phyloP scores from a whole-genome alignment of 2,797 vertebrate species.

The Enteromius treurensis region DNA sequence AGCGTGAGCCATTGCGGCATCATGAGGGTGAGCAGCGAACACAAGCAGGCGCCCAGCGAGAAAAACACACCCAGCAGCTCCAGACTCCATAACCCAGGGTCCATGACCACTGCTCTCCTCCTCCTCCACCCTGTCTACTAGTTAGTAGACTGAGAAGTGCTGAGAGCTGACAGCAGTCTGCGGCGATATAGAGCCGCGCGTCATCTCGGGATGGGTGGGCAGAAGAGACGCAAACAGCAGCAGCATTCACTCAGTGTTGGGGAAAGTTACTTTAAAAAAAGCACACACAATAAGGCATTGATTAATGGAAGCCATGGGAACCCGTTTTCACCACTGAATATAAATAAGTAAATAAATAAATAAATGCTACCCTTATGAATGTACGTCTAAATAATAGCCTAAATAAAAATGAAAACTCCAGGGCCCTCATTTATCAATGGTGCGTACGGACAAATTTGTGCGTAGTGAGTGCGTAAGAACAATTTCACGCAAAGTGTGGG shows the following conservation, averaged over 20 bases:
- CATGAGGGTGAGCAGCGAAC: constrained; percentile 71
- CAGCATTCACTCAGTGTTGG: background rate
- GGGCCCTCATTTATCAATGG: no score
- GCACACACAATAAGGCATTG: background rate
- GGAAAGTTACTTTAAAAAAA: background rate
- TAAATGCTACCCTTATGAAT: no score
- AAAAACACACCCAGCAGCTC: constrained; percentile 71
- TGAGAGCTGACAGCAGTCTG: constrained; percentile 13
- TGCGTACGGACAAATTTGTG: no score
- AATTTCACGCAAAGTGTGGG: no score
- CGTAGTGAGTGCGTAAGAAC: no score
- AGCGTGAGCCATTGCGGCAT: constrained; percentile 73
- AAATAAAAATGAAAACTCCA: no score
- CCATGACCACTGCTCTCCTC: constrained; percentile 59
- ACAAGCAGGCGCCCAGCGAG: constrained; percentile 67
- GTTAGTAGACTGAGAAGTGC: constrained; percentile 2
- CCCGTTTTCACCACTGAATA: no score
- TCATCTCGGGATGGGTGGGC: constrained; percentile 34
- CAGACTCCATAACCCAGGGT: constrained; percentile 55
- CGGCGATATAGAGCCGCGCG: constrained; percentile 34
- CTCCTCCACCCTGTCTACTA: background rate
- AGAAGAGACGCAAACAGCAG: constrained; percentile 4
- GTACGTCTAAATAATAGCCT: no score
- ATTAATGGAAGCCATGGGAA: no score
- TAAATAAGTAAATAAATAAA: no score